These are phyloP conservation scores for Ceriagrion tenellum DNA, from an alignment of 2,888 invertebrate species.

Conservation along the genomic window DNA sequence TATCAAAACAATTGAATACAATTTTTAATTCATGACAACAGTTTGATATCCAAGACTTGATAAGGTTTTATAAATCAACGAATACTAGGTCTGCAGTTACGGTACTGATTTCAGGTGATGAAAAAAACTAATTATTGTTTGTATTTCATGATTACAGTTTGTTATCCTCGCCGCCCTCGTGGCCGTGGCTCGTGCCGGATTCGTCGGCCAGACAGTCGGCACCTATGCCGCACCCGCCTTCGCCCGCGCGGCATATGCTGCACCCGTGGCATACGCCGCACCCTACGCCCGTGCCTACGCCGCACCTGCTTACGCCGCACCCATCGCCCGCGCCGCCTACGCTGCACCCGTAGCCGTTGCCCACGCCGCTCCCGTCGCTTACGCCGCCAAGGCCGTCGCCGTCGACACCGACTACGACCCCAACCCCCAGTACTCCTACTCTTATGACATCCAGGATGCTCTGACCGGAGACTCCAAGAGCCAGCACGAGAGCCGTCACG, in stretches of 20 bases:
- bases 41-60: constrained; percentile 71
- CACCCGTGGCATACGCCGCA: not conserved
- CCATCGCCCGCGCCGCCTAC: constrained; percentile 67
- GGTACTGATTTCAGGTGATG: too few relatives aligned
- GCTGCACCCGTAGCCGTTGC: constrained; percentile 68
- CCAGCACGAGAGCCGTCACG: constrained; percentile 67
- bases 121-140: not conserved
- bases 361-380: constrained; percentile 48
- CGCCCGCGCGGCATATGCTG: constrained; percentile 69
- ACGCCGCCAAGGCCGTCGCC: constrained; percentile 53
- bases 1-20: too few relatives aligned
- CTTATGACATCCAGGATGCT: too few relatives aligned
- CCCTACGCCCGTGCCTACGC: constrained; percentile 32
- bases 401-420: constrained; percentile 69
- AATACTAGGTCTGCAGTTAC: too few relatives aligned
- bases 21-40: constrained; percentile 50
- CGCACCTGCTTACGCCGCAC: not conserved
- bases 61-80: too few relatives aligned
- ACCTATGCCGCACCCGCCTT: constrained; percentile 72
- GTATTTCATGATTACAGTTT: constrained; percentile 69
- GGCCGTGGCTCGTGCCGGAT: constrained; percentile 71
- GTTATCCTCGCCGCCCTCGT: constrained; percentile 72
- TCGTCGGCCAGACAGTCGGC: constrained; percentile 76
- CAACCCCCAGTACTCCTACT: constrained; percentile 67
- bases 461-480: constrained; percentile 69